Conservation (phyloP, 1,140 invertebrate species). For the Glomeris maerens region DNA sequence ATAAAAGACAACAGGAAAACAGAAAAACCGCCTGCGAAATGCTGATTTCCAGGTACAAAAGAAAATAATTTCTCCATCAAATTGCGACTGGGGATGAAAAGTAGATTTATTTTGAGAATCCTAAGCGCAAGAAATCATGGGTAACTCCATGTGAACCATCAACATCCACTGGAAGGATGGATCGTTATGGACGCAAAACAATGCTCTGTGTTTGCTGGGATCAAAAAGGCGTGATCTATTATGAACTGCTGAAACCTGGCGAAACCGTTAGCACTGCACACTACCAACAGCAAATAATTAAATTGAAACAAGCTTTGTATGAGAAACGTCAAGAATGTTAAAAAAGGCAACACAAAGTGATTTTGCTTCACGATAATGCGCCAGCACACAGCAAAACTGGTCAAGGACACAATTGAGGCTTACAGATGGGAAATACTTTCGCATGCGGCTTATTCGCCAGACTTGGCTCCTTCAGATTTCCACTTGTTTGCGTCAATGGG, state of each 20-base stretch:
- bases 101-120: conserved; percentile 12
- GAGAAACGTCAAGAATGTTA: conserved; percentile 3
- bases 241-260: conserved; percentile 14
- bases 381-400: conserved; percentile 7
- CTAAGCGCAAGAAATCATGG: conserved; percentile 8
- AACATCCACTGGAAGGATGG: conserved; percentile 11
- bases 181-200: conserved; percentile 5
- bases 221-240: conserved; percentile 10
- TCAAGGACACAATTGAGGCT: conserved; percentile 11
- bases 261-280: conserved; percentile 3
- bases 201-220: conserved; percentile 16
- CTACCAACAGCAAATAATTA: conserved; percentile 6
- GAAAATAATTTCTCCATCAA: neutral
- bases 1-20: neutral
- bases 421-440: conserved; percentile 12
- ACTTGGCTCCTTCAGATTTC: conserved; percentile 13
- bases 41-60: conserved; percentile 1
- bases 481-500: conserved; percentile 13
- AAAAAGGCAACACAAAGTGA: conserved; percentile 8
- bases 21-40: neutral
- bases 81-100: conserved; percentile 12
- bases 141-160: neutral
- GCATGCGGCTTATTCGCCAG: conserved; percentile 11
- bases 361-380: conserved; percentile 15
- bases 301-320: conserved; percentile 5